Evolutionary conservation across 2,113 vertebrate genomes (phyloP), one percentile per base, ranked within the genome.

Genomic region (Prionailurus viverrinus): DNA sequence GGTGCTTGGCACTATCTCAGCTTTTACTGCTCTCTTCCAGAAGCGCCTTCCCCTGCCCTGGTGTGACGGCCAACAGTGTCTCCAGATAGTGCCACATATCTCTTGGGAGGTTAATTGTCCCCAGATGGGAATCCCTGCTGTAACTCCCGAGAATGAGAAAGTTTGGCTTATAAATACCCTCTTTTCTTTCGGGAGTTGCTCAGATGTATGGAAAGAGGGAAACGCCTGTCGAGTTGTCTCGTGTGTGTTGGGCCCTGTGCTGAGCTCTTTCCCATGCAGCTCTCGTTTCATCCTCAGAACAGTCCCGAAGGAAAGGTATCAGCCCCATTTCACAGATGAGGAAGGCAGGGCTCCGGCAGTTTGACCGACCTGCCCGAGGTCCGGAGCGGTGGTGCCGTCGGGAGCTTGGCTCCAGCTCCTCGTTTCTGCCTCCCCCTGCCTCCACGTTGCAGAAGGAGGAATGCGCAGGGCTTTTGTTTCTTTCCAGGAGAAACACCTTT

Each of bases 401-500:
- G 73, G 89, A n/a, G n/a, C 53, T 15, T 7, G 33, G 14, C 0
- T n/a, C 10, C 0, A 1, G 2, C 33, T 9, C 36, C 93, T 87
- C 61, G 0, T 63, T 61, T 82, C 31, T 85, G 4, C 18, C 18
- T 21, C 5, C 39, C 4, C 61, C 0, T 4, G 18, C n/a, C 53
- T 10, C 12, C 14, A 3, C 2, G 0, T 83, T 80, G 73, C 14
- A 2, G 82, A 8, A 81, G 48, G 94, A 84, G 25, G 73, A 41
- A 19, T 1, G 16, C 1, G 1, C 69, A 19, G 31, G 86, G 88
- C 84, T 97, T 78, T 92, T 91, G 31, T 96, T 96, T 97, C 93
- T 53, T 89, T 97, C 87, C 86, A 80, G 45, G 25, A 23, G 68
- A 65, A 76, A 9, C 73, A 51, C 94, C 97, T 87, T 96, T 94